Percentiles rank a stretch among this genome's conserved stretches.
These are phyloP conservation scores for Corythoichthys haematopterus DNA, from an alignment of 2,113 vertebrate species.

Conservation along the genomic window DNA sequence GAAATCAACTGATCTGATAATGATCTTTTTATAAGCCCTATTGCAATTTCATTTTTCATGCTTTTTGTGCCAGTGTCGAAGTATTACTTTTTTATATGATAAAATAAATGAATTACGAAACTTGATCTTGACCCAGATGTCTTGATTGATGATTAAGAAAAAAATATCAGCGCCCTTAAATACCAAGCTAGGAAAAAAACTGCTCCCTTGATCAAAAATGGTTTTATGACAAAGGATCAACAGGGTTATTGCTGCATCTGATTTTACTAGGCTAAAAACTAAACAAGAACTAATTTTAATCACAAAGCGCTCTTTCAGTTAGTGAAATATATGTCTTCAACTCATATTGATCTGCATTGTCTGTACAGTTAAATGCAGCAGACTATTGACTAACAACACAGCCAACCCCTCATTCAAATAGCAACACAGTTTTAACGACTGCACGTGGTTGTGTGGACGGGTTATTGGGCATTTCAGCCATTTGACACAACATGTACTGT, in stretches of 20 bases:
- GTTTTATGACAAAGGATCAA: slow-evolving; percentile 66
- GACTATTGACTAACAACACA: slow-evolving; percentile 53
- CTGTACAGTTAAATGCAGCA: slow-evolving; percentile 61
- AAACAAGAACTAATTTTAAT: slow-evolving; percentile 64
- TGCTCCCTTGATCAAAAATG: slow-evolving; percentile 51
- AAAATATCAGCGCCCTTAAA: slow-evolving; percentile 24
- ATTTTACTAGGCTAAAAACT: slow-evolving; percentile 62
- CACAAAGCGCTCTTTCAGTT: slow-evolving; percentile 70
- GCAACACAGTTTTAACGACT: slow-evolving; percentile 24
- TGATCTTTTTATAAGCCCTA: slow-evolving; percentile 2
- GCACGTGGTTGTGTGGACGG: slow-evolving; percentile 32
- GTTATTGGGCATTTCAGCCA: slow-evolving; percentile 15
- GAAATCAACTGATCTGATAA: background rate
- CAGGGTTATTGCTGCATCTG: slow-evolving; percentile 56
- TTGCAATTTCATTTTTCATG: background rate
- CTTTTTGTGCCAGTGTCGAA: background rate
- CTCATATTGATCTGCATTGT: slow-evolving; percentile 69
- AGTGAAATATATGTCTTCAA: slow-evolving; percentile 72
- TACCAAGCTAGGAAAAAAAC: no score
- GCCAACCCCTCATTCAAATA: background rate
- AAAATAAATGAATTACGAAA: slow-evolving; percentile 21
- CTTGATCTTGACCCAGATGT: slow-evolving; percentile 8
- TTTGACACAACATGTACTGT: slow-evolving; percentile 5
- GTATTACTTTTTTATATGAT: background rate
- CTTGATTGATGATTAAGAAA: slow-evolving; percentile 19